Evolutionary conservation across 2,113 vertebrate genomes (phyloP).

Genomic region (Sinocyclocheilus anshuiensis): DNA sequence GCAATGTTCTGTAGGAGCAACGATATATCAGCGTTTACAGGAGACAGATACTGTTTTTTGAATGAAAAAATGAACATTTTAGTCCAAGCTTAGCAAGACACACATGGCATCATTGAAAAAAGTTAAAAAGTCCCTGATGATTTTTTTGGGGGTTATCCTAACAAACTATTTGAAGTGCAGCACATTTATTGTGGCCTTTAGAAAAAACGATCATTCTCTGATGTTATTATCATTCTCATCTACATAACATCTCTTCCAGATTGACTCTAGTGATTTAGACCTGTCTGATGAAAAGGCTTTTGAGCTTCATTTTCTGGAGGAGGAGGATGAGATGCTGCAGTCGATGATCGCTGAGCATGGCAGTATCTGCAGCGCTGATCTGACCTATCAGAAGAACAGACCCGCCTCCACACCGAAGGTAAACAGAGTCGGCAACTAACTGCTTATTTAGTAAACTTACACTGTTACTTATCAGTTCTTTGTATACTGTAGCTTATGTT

Average conservation of each 20-base stretch:
- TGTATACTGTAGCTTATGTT: too few species aligned
- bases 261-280: conserved; percentile 84
- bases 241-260: conserved; percentile 69
- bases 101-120: neutral
- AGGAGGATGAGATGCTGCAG: conserved; percentile 79
- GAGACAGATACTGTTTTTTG: neutral
- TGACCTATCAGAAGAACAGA: conserved; percentile 70
- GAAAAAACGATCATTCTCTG: neutral
- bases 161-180: neutral
- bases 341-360: conserved; percentile 82
- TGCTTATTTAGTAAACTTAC: too few species aligned
- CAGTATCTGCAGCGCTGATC: conserved; percentile 76
- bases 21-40: neutral
- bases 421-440: conserved; percentile 28
- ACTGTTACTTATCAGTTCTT: too few species aligned
- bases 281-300: conserved; percentile 79
- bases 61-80: neutral
- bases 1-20: conserved; percentile 1
- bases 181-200: neutral
- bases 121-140: neutral
- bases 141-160: neutral
- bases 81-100: neutral
- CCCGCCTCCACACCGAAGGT: conserved; percentile 83
- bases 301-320: conserved; percentile 74
- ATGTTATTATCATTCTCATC: neutral